A percentile compares a stretch with the other conserved stretches of the same genome.
Conservation (phyloP, 1,140 invertebrate genomes). For the Magallana angulata region DNA sequence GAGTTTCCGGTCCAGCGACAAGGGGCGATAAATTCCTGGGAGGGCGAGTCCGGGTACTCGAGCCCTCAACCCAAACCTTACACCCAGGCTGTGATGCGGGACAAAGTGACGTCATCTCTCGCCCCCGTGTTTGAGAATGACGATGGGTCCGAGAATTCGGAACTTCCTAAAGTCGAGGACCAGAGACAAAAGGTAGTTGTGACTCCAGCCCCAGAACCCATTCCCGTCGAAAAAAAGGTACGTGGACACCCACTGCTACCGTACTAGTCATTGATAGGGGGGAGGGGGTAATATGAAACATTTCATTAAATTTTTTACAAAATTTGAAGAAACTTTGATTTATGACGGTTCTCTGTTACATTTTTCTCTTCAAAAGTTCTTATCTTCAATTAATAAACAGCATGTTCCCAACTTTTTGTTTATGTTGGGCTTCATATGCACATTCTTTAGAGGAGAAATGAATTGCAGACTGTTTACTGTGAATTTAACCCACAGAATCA, state of each 20-base stretch:
- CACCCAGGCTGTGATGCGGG: conserved; percentile 18
- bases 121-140: conserved; percentile 59
- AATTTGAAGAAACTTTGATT: not conserved
- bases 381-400: not conserved
- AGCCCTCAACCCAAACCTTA: conserved; percentile 29
- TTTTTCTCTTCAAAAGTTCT: not conserved
- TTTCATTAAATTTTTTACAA: too few species aligned
- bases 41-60: not conserved
- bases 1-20: conserved; percentile 62
- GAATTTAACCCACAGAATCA: not conserved
- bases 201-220: not conserved
- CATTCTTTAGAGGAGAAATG: not conserved
- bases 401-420: not conserved
- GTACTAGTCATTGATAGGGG: too few species aligned
- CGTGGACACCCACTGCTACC: not conserved
- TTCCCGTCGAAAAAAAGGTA: not conserved
- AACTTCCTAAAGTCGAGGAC: conserved; percentile 55
- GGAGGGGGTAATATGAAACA: too few species aligned
- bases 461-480: not conserved
- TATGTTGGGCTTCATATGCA: too few species aligned
- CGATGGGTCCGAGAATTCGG: conserved; percentile 45
- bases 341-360: not conserved
- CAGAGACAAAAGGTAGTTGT: conserved; percentile 42
- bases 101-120: conserved; percentile 49
- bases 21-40: conserved; percentile 45